phyloP scores from a whole-genome alignment of 2,797 vertebrate species.

The Anomalospiza imberbis region DNA sequence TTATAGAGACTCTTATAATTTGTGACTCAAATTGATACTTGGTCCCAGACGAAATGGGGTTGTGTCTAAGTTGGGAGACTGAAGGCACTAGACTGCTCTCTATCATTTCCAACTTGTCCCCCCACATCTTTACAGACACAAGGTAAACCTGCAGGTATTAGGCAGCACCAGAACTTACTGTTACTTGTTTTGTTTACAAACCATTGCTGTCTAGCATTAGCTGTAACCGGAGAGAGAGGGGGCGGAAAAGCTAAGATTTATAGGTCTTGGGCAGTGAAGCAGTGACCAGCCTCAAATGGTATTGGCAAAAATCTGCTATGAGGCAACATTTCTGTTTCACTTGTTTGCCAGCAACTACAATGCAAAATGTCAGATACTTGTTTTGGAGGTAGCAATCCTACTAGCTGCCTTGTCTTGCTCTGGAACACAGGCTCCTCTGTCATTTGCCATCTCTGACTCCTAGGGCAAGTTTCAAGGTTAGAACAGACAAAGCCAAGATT shows the following conservation, averaged over 20 bases:
- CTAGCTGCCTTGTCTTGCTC: not conserved
- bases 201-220: not conserved
- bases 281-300: not conserved
- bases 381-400: not conserved
- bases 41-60: not conserved
- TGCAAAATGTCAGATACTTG: not conserved
- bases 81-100: not conserved
- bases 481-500: not conserved
- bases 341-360: not conserved
- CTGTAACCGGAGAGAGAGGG: not conserved
- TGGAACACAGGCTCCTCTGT: not conserved
- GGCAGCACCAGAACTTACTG: not conserved
- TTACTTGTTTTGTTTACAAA: not conserved
- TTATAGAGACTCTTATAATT: not conserved
- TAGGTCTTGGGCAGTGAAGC: not conserved
- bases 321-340: not conserved
- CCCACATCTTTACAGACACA: not conserved
- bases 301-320: not conserved
- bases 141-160: not conserved
- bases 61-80: not conserved
- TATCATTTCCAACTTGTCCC: not conserved
- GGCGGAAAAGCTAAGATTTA: not conserved
- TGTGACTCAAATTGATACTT: not conserved
- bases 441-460: not conserved
- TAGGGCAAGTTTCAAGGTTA: not conserved